Evolutionary conservation across 1,140 invertebrate species (phyloP), one percentile per base, ranked within the genome.

Genomic region (Planococcus citri): DNA sequence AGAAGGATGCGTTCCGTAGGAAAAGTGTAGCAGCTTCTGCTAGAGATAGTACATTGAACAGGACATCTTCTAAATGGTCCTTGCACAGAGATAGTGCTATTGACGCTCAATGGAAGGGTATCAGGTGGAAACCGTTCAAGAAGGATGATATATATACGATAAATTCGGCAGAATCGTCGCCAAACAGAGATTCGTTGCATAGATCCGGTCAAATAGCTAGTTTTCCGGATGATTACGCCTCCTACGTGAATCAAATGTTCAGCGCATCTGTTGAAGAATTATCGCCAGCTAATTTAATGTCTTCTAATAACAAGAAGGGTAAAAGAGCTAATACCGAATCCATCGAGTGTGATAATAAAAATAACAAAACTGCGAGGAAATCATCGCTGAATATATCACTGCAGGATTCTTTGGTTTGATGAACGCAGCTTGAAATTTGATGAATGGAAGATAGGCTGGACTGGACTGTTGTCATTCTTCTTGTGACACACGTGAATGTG

Each of bases 71-170:
- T 17, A 64, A 64, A 25, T 64, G 60, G 60, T 64, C 60, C 10
- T 6, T 64, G 22, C 60, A 27, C 22, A 6, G 60, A 9, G 60
- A 64, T 27, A 64, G 60, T 25, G 2, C 25, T 24, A 27, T 64
- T 9, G 60, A 64, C 22, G 21, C 60, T 12, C 60, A 64, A 25
- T 64, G 60, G 60, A 64, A 64, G 22, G 60, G 60, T 27, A 64
- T 64, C 2, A 10, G 60, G 9, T 64, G 60, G 60, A 64, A 64
- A 20, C 60, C 60, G 9, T 64, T 64, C 20, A 27, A 25, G 22
- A 24, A 9, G 22, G 25, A 64, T 6, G 60, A 64, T 27, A 21
- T 25, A 1, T 27, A 64, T 21, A 64, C 22, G 3, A 64, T 64
- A 2, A 64, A 24, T 64, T 17, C 60, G 41, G 29, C n/a, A n/a